Evolutionary conservation across 2,888 invertebrate genomes (phyloP).

Genomic region (Callyntrura guangdongensis): DNA sequence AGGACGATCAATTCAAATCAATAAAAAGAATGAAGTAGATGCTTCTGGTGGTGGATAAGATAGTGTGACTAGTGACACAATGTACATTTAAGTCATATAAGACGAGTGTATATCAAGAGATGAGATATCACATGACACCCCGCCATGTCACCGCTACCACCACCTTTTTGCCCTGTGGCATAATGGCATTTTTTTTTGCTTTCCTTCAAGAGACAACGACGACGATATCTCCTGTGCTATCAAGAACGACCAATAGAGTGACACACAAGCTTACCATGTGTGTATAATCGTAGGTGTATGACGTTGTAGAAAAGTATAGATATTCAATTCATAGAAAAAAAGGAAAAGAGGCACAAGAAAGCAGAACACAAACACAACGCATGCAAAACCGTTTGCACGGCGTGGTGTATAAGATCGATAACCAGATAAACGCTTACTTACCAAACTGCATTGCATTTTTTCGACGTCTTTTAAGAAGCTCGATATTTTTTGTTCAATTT

Average conservation of each 20-base stretch:
- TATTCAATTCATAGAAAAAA: not conserved
- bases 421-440: constrained; percentile 6
- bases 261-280: not conserved
- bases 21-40: constrained; percentile 1
- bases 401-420: constrained; percentile 2
- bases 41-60: not conserved
- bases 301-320: not conserved
- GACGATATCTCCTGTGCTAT: constrained; percentile 1
- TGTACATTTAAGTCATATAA: not conserved
- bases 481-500: not conserved
- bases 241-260: not conserved
- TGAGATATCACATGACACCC: constrained; percentile 51
- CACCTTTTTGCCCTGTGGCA: constrained; percentile 36
- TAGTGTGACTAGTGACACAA: not conserved
- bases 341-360: not conserved
- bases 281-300: not conserved
- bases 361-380: not conserved
- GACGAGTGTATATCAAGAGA: constrained; percentile 10
- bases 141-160: constrained; percentile 30
- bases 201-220: constrained; percentile 9
- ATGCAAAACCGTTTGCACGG: not conserved
- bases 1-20: constrained; percentile 32
- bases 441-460: not conserved
- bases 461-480: not conserved
- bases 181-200: constrained; percentile 8